These are phyloP conservation scores for Equus przewalskii DNA, from an alignment of 2,113 vertebrate species.

Conservation along the genomic window DNA sequence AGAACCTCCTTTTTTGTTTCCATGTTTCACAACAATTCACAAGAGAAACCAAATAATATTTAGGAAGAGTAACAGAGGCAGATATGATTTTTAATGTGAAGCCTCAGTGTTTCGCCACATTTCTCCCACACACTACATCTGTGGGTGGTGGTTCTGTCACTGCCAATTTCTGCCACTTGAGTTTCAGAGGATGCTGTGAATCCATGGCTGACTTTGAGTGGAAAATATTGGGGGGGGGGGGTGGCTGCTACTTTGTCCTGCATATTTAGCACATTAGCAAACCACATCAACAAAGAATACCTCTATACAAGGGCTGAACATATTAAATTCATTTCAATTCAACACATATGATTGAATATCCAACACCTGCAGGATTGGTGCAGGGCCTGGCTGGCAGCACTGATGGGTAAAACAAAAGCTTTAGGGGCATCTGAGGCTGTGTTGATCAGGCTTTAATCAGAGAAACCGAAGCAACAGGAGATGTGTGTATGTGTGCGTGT, in stretches of 20 bases:
- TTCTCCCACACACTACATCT: constrained; percentile 22
- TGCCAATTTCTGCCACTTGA: constrained; percentile 4
- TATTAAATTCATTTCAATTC: neutral
- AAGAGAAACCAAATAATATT: constrained; percentile 48
- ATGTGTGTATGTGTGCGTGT: neutral
- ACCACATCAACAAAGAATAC: neutral
- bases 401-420: neutral
- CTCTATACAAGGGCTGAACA: neutral
- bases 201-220: neutral
- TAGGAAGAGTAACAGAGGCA: constrained; percentile 63
- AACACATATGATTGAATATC: neutral
- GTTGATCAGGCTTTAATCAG: neutral
- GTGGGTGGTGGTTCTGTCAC: constrained; percentile 52
- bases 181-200: constrained; percentile 31
- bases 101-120: constrained; percentile 59
- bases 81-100: neutral
- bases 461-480: neutral
- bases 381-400: too few relatives aligned
- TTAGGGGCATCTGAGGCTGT: neutral
- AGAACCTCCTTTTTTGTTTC: neutral
- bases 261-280: neutral
- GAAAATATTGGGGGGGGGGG: neutral
- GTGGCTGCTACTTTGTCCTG: neutral
- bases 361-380: neutral
- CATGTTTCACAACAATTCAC: constrained; percentile 14